These are phyloP conservation scores for Antechinus flavipes DNA, from an alignment of 2,113 vertebrate genomes.

Conservation along the genomic window DNA sequence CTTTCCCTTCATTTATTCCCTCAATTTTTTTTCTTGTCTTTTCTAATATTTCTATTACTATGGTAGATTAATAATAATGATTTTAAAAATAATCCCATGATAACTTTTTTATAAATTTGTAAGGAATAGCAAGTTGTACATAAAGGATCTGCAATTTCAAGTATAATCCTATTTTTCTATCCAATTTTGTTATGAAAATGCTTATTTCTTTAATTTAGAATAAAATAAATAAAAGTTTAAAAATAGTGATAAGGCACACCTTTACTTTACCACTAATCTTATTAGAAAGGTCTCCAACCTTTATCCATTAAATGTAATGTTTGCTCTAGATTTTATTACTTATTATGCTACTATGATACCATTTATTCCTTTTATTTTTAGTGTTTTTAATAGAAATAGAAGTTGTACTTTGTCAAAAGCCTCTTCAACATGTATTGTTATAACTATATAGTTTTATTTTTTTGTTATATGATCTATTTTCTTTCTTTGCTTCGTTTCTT, in stretches of 20 bases:
- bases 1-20: background rate
- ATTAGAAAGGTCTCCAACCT: background rate
- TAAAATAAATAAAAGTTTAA: too few relatives aligned
- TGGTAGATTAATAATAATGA: background rate
- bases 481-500: background rate
- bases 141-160: too few relatives aligned
- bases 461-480: background rate
- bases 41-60: background rate
- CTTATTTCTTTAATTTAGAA: too few relatives aligned
- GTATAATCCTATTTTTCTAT: too few relatives aligned
- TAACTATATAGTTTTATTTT: background rate
- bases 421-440: background rate
- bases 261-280: background rate
- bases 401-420: background rate
- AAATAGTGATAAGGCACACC: background rate
- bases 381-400: background rate
- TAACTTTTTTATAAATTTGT: too few relatives aligned
- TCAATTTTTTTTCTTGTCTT: background rate
- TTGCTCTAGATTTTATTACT: background rate
- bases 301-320: background rate
- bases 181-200: too few relatives aligned
- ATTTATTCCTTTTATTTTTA: background rate
- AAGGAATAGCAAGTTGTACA: too few relatives aligned
- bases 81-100: too few relatives aligned
- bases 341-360: background rate